Evolutionary conservation across 2,888 invertebrate genomes (phyloP), one percentile per base, ranked within the genome.

Genomic region (Protonemura montana): DNA sequence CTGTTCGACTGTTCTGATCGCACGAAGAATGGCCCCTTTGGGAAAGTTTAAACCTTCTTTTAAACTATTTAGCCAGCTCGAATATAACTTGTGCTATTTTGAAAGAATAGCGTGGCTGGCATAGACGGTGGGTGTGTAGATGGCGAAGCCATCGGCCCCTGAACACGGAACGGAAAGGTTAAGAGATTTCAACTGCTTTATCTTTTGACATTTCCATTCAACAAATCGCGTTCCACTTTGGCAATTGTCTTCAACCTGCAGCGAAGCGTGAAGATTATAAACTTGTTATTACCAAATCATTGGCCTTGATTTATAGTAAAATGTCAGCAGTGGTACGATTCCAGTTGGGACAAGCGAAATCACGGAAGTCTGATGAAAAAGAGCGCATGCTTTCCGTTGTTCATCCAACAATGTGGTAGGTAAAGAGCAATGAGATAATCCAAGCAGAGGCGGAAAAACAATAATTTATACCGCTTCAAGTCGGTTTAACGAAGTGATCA

Each of bases 41-140:
- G 78, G 78, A 78, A 78, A 78, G 26, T 78, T 78, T 0, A 78
- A 78, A 78, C 78, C 28, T 78, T 78, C 28, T 81, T 59, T 59
- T 59, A 59, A 81, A 28, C 81, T 81, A 81, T 81, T 81, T 81
- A 30, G 59, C 59, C 59, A 59, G 59, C 27, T 13, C 84, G 84
- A 84, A 84, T 84, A 84, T 84, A 84, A 84, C 84, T 84, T 84
- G 84, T 59, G 27, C 84, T 84, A 59, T 84, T 81, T 84, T 16
- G 28, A 59, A 59, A 83, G 81, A 81, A 81, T 81, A 30, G 30
- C 81, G 30, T 5, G 30, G 81, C 2, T 81, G 2, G 59, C 21
- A 59, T 21, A 81, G 27, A 2, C 26, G 59, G 84, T 26, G 59
- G 21, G 59, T 59, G 25, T 2, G 84, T 21, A 27, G 84, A 27